phyloP scores from a whole-genome alignment of 2,888 invertebrate genomes.

The Hymenopus coronatus region DNA sequence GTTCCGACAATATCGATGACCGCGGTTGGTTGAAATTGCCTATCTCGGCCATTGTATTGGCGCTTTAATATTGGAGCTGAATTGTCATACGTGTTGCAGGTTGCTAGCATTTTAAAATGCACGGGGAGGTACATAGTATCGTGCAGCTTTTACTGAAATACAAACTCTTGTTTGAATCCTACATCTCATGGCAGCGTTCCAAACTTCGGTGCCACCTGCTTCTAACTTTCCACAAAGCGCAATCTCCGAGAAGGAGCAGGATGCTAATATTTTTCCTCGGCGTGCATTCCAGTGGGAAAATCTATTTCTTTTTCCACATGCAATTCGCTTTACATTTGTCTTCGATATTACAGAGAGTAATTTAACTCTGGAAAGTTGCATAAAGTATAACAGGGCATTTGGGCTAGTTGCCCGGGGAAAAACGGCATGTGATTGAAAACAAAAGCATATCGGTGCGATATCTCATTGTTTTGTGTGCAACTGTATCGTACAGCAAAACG shows the following conservation, averaged over 20 bases:
- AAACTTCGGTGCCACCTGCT: neutral
- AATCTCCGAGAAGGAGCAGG: neutral
- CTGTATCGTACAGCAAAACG: no score
- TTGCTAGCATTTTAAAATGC: neutral
- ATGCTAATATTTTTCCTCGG: neutral
- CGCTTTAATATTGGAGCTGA: no score
- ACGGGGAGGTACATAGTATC: neutral
- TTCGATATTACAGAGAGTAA: neutral
- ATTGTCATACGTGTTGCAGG: neutral
- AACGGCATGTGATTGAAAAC: neutral
- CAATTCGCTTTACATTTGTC: neutral
- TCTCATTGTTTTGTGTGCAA: no score
- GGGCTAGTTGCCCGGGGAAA: neutral
- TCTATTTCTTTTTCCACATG: neutral
- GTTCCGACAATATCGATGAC: no score
- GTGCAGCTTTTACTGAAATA: neutral
- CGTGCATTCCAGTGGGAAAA: neutral
- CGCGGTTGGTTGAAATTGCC: no score
- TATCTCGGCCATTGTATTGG: no score
- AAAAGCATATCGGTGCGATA: no score
- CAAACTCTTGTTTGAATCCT: neutral
- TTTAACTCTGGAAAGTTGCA: neutral
- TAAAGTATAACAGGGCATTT: neutral
- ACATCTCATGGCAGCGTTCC: neutral
- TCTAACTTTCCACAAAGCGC: neutral